Conservation (phyloP, 1,140 invertebrate species). For the Colletes gigas region DNA sequence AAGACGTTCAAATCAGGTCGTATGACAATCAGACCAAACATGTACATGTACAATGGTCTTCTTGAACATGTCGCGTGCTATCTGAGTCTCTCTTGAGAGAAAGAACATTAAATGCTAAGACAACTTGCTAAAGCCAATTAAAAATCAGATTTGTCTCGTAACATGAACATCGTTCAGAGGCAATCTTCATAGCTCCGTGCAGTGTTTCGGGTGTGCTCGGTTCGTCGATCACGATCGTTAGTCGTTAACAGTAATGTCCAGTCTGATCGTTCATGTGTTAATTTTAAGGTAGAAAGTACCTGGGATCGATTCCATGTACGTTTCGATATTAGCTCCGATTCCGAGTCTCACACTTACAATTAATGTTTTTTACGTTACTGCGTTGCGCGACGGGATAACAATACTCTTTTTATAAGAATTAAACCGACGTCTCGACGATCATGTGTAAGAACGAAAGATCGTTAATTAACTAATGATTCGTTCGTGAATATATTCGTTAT, state of each 20-base stretch:
- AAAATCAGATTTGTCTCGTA: too few relatives aligned
- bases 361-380: not conserved
- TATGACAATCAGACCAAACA: too few relatives aligned
- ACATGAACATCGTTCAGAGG: too few relatives aligned
- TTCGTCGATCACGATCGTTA: not conserved
- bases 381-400: not conserved
- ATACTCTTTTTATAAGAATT: not conserved
- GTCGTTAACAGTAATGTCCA: slow-evolving; percentile 6
- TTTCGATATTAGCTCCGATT: slow-evolving; percentile 11
- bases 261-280: slow-evolving; percentile 15
- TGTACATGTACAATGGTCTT: too few relatives aligned
- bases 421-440: not conserved
- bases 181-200: too few relatives aligned
- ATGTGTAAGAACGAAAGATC: not conserved
- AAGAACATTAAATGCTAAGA: too few relatives aligned
- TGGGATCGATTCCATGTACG: slow-evolving; percentile 7
- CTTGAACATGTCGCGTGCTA: too few relatives aligned
- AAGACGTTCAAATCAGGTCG: too few relatives aligned
- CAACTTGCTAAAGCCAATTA: too few relatives aligned
- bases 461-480: not conserved
- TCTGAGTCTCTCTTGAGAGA: too few relatives aligned
- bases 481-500: not conserved
- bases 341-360: slow-evolving; percentile 4
- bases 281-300: not conserved
- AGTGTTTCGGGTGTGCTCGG: not conserved